Evolutionary conservation across 2,888 invertebrate genomes (phyloP).

Genomic region (Eustalomyia histrio): DNA sequence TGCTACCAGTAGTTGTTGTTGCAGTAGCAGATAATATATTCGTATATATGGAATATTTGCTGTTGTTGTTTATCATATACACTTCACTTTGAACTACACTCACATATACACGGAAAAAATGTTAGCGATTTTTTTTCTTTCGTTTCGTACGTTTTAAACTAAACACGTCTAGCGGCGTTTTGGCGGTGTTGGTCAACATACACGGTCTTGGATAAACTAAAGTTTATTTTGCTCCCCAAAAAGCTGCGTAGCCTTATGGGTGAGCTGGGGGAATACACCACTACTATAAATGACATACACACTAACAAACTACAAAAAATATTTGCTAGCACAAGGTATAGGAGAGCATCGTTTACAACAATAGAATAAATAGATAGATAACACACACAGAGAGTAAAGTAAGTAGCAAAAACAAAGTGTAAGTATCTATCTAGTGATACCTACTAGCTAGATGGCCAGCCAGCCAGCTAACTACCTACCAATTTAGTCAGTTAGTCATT

Average conservation of each 20-base stretch:
- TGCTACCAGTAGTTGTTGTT: not conserved
- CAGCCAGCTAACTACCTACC: slow-evolving; percentile 11
- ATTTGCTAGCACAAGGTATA: slow-evolving; percentile 1
- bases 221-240: slow-evolving; percentile 52
- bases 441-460: not conserved
- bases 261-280: slow-evolving; percentile 35
- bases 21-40: not conserved
- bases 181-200: slow-evolving; percentile 59
- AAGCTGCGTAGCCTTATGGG: slow-evolving; percentile 58
- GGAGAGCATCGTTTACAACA: slow-evolving; percentile 51
- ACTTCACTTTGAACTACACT: slow-evolving; percentile 16
- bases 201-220: slow-evolving; percentile 68
- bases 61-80: slow-evolving; percentile 7
- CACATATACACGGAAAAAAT: not conserved
- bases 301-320: slow-evolving; percentile 18
- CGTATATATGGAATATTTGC: slow-evolving; percentile 14
- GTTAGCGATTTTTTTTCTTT: slow-evolving; percentile 25
- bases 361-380: slow-evolving; percentile 46
- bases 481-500: not conserved
- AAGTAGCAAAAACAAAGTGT: not conserved
- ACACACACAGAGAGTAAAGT: slow-evolving; percentile 41
- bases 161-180: slow-evolving; percentile 47
- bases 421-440: slow-evolving; percentile 23
- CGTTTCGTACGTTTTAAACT: slow-evolving; percentile 13
- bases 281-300: not conserved